Conservation (phyloP, 2,888 invertebrate species). For the Cheilosia variabilis region DNA sequence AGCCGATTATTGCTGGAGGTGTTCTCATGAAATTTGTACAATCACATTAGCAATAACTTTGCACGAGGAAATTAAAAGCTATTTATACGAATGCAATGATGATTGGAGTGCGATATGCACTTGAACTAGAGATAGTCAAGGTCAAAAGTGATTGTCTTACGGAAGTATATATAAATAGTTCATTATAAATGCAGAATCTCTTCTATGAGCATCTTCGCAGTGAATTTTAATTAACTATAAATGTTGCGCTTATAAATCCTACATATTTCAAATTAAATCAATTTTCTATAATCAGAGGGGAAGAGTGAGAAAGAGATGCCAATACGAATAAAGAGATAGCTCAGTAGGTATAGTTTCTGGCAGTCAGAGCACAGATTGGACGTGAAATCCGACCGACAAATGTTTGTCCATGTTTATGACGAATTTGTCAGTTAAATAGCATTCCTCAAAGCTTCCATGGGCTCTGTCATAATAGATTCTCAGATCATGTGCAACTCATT, state of each 20-base stretch:
- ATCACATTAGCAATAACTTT: neutral
- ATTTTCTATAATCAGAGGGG: neutral
- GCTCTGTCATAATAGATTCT: too few relatives aligned
- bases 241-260: neutral
- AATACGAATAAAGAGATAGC: too few relatives aligned
- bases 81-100: constrained; percentile 19
- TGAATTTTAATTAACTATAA: neutral
- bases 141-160: constrained; percentile 26
- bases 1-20: constrained; percentile 11
- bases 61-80: constrained; percentile 16
- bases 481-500: too few relatives aligned
- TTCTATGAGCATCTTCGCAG: neutral
- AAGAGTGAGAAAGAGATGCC: too few relatives aligned
- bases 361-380: too few relatives aligned
- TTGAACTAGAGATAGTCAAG: constrained; percentile 40
- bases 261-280: neutral
- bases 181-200: neutral
- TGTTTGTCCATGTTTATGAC: too few relatives aligned
- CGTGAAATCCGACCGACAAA: too few relatives aligned
- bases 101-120: constrained; percentile 48
- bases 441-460: too few relatives aligned
- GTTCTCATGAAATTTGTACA: neutral
- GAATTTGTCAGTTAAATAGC: too few relatives aligned
- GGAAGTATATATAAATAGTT: neutral
- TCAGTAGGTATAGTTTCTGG: too few relatives aligned